phyloP scores from a whole-genome alignment of 2,797 vertebrate species.

The Phataginus tetradactyla region DNA sequence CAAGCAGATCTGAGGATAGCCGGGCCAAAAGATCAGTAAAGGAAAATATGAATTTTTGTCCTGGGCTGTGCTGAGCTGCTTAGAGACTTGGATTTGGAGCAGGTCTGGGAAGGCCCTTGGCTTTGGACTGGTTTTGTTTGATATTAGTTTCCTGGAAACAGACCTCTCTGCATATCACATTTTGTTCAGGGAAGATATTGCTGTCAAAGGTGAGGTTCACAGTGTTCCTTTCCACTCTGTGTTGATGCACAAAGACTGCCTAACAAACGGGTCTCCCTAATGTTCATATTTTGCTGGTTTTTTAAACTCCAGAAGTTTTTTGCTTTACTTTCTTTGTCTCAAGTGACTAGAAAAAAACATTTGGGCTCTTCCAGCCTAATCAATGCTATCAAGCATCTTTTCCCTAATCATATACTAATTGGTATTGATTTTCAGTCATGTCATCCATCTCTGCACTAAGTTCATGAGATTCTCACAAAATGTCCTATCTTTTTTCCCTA shows the following conservation, averaged over 20 bases:
- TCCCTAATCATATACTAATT: background rate
- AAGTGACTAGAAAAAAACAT: background rate
- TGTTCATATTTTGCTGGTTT: background rate
- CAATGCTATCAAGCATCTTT: background rate
- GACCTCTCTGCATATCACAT: background rate
- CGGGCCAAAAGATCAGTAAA: background rate
- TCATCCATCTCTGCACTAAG: slow-evolving; percentile 14
- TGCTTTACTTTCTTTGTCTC: background rate
- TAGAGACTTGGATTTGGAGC: background rate
- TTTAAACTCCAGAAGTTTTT: background rate
- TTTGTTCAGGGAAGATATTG: slow-evolving; percentile 41
- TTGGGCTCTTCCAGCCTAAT: background rate
- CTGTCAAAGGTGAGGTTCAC: slow-evolving; percentile 51
- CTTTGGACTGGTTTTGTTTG: slow-evolving; percentile 4
- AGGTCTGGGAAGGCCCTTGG: background rate
- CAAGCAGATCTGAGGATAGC: background rate
- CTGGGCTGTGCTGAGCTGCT: background rate
- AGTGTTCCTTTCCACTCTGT: background rate
- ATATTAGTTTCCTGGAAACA: background rate
- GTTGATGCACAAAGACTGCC: background rate
- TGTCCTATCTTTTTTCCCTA: background rate
- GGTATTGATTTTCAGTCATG: background rate
- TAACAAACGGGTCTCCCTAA: background rate
- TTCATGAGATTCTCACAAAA: background rate
- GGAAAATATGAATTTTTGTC: slow-evolving; percentile 42